Conservation (phyloP, 2,888 invertebrate genomes). For the Melolontha melolontha region DNA sequence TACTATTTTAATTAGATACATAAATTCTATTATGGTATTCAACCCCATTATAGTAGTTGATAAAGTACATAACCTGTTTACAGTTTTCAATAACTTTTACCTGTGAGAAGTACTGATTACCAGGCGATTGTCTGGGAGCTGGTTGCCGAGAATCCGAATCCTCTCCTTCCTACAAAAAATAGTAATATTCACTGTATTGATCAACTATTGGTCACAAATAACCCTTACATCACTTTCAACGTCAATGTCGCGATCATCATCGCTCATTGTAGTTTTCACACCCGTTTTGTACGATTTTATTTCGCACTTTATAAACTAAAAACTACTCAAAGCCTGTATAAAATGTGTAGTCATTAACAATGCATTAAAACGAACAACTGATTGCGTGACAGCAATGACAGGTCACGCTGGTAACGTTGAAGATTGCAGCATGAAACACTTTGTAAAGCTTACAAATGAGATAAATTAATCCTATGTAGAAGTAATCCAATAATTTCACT, state of each 20-base stretch:
- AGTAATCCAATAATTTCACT: no score
- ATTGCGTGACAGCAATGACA: constrained; percentile 23
- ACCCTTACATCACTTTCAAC: constrained; percentile 93
- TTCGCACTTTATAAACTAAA: constrained; percentile 22
- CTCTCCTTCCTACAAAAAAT: constrained; percentile 77
- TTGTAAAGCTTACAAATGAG: no score
- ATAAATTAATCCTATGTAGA: no score
- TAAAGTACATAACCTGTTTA: no score
- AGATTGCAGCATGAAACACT: no score
- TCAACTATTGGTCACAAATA: constrained; percentile 42
- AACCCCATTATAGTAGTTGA: no score
- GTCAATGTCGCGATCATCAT: constrained; percentile 95
- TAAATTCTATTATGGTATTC: no score
- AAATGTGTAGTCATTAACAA: not conserved
- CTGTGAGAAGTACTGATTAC: constrained; percentile 82
- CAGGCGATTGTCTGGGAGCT: constrained; percentile 71
- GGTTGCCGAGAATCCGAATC: constrained; percentile 80
- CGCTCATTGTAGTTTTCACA: constrained; percentile 77
- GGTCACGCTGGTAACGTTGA: constrained; percentile 23
- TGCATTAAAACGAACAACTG: constrained; percentile 3
- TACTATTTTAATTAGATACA: no score
- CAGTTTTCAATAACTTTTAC: constrained; percentile 63
- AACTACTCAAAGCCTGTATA: constrained; percentile 18
- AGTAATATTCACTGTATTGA: constrained; percentile 27
- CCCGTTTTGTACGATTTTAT: constrained; percentile 44